Percentiles rank a stretch among this genome's conserved stretches.
These are phyloP conservation scores for Cantharis rustica DNA, from an alignment of 2,888 invertebrate species.

Conservation along the genomic window DNA sequence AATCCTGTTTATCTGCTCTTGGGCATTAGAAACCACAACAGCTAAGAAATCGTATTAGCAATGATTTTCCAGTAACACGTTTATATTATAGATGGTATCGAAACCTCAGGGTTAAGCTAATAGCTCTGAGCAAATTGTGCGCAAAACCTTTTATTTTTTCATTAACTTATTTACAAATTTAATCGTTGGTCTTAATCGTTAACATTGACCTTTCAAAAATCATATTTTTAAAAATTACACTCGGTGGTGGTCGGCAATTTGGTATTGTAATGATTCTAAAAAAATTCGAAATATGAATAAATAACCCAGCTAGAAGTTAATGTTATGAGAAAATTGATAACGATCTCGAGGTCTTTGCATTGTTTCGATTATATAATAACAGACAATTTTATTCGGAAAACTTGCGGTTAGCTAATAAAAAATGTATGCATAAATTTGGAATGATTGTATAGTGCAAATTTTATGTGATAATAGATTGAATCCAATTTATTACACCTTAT, in stretches of 20 bases:
- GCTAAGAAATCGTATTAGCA: neutral
- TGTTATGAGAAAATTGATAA: neutral
- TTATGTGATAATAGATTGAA: neutral
- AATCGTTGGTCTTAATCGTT: neutral
- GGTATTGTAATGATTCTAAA: neutral
- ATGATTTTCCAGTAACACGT: neutral
- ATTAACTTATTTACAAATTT: neutral
- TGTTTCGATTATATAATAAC: constrained; percentile 5
- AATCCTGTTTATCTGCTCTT: neutral
- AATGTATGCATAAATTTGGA: neutral
- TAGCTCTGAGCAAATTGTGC: neutral
- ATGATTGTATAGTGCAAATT: neutral
- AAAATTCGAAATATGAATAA: neutral
- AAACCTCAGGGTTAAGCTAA: neutral
- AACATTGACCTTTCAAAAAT: neutral
- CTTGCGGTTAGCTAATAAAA: neutral
- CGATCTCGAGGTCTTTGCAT: constrained; percentile 3
- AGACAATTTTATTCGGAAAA: neutral
- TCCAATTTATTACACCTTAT: neutral
- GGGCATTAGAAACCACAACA: neutral
- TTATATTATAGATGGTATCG: neutral
- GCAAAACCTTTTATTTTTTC: neutral
- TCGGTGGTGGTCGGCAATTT: neutral
- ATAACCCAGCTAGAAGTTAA: neutral
- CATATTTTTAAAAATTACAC: neutral